Evolutionary conservation across 2,888 invertebrate species (phyloP), one percentile per base, ranked within the genome.

Genomic region (Nomada hirtipes): DNA sequence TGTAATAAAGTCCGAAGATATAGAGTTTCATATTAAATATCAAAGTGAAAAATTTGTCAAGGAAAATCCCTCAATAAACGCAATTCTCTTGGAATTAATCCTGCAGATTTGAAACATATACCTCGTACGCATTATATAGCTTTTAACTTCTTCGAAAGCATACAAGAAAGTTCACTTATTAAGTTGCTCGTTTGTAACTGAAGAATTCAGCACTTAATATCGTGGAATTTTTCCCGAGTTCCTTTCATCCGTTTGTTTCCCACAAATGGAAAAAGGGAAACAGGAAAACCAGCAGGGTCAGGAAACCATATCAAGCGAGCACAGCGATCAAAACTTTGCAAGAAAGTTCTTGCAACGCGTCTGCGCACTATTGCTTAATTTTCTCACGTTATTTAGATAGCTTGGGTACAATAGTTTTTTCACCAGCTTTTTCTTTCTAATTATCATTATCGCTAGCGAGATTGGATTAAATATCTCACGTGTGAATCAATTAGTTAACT

Each of bases 161-260:
- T 26, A 50, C 44, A 69, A 77, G 52, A 44, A 75, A 60, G 53
- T 77, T 67, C 60, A 36, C 53, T 77, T 67, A 77, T 67, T 67
- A 74, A 74, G 60, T 75, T 77, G 53, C 60, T 15, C 23, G 26
- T 36, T 61, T 53, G 53, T 67, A 53, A 53, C 65, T 26, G 47
- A 61, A 67, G 60, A 77, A 67, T 67, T 67, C 77, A 77, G n/a
- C 52, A 61, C 65, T 74, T 75, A 61, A 60, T 61, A 67, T 67
- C 73, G 20, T 23, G 63, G 67, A 76, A 71, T 74, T 77, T 76
- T 57, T 74, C 63, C 47, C 50, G 60, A 67, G 73, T 64, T 73
- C 71, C 53, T 67, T 67, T 71, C 42, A 63, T 53, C 18, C 53
- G 55, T 20, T 36, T 23, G 42, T 20, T 53, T 44, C 29, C 13